Evolutionary conservation across 2,797 vertebrate genomes (phyloP), one percentile per base, ranked within the genome.

Genomic region (Glossophaga mutica): DNA sequence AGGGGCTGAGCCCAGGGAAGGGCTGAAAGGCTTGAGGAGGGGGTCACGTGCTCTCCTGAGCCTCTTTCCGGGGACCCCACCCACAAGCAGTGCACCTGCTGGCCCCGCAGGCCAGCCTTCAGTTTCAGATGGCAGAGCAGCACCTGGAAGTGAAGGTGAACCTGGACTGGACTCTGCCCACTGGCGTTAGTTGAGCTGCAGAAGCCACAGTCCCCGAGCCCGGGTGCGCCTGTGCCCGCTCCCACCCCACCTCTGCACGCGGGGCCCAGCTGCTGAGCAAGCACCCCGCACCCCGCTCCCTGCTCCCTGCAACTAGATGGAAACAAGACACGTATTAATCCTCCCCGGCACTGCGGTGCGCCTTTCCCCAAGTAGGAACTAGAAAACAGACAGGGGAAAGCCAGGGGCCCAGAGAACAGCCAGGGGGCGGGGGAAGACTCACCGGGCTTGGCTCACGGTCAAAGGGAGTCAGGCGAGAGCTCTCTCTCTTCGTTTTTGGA

Each of bases 321-420:
- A 65, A 71, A 44, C 73, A 52, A 74, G 81, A 34, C 77, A 94
- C 91, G 87, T 24, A 91, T 96, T 85, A 94, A 92, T 50, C 37
- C 37, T 94, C 46, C 65, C 26, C 83, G 26, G 19, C 32, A 70
- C 16, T 37, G 37, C 1, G 8, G 37, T 15, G 9, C 77, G 6
- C 10, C 39, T 0, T n/a, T 89, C 9, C 74, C 44, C 59, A 84
- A 77, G 42, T 21, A 62, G 57, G 21, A 92, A 39, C 32, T 42
- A 46, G 46, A 87, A 93, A 76, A 50, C 65, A 44, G 92, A 65
- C 12, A 21, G 42, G 22, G n/a, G n/a, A 85, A 87, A 55, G 70
- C n/a, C 83, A 81, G 26, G 29, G 79, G 34, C 59, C 10, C 48
- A 73, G 29, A 90, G 32, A 88, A 24, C 24, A 73, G 34, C 73